Conservation (phyloP, 2,888 invertebrate genomes). For the Noctua janthe region DNA sequence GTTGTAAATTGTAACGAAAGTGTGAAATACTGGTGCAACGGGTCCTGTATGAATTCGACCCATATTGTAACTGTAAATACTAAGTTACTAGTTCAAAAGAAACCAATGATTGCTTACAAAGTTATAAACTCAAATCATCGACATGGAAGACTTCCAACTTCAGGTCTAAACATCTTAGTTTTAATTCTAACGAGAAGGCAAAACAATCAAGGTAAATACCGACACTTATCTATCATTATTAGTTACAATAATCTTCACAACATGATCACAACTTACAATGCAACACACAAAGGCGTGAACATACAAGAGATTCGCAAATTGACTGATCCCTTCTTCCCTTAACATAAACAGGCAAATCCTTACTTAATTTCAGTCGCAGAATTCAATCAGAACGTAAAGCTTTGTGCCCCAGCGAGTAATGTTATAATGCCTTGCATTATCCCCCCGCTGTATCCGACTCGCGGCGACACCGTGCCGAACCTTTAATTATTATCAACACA, state of each 20-base stretch:
- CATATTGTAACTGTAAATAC: constrained; percentile 1
- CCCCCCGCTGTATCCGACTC: constrained; percentile 82
- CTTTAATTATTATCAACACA: constrained; percentile 91
- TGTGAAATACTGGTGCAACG: background rate
- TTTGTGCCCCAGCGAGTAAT: constrained; percentile 87
- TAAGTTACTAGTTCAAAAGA: background rate
- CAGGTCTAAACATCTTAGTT: constrained; percentile 23
- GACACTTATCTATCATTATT: constrained; percentile 54
- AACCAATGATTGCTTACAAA: constrained; percentile 21
- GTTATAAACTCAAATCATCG: constrained; percentile 5
- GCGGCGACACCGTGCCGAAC: constrained; percentile 86
- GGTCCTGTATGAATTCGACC: constrained; percentile 1
- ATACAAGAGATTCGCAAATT: constrained; percentile 83
- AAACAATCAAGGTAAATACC: constrained; percentile 46
- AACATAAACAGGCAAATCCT: constrained; percentile 90
- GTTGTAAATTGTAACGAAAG: constrained; percentile 12
- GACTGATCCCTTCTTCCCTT: constrained; percentile 87
- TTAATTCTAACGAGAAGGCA: constrained; percentile 17
- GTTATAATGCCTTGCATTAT: constrained; percentile 89
- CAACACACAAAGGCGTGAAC: constrained; percentile 81
- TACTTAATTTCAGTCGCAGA: constrained; percentile 90
- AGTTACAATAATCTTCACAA: constrained; percentile 45
- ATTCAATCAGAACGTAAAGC: constrained; percentile 90
- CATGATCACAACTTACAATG: constrained; percentile 52
- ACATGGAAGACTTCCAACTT: constrained; percentile 30